Conservation (phyloP, 2,888 invertebrate genomes). For the Limnephilus rhombicus region DNA sequence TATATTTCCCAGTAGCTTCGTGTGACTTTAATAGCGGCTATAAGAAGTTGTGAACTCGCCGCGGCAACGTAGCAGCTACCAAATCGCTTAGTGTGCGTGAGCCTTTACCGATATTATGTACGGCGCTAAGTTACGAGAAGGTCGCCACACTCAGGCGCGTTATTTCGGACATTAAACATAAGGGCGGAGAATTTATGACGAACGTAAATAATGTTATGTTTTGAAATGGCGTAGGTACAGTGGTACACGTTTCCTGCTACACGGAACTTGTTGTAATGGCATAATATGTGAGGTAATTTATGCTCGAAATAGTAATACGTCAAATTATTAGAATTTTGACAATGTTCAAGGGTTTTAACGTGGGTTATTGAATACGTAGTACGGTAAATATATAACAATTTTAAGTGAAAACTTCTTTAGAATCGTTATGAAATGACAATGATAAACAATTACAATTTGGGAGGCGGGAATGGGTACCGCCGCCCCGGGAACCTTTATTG, state of each 20-base stretch:
- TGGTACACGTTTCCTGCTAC: not conserved
- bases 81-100: no score
- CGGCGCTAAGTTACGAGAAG: not conserved
- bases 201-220: not conserved
- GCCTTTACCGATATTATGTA: not conserved
- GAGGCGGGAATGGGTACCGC: no score
- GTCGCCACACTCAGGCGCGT: not conserved
- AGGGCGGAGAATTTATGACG: not conserved
- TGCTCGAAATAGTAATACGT: not conserved
- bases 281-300: not conserved
- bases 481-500: no score
- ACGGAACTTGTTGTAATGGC: not conserved
- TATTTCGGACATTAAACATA: not conserved
- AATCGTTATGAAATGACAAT: no score
- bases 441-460: no score
- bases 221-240: not conserved
- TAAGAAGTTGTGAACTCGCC: no score
- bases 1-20: no score
- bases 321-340: not conserved
- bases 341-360: not conserved
- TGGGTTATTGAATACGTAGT: not conserved
- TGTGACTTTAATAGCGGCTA: no score
- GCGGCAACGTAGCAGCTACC: no score
- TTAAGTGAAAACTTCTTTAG: no score
- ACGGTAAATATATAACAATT: no score